Base-by-base conservation (phyloP, 2,888 invertebrate species). In the Volucella inanis region DNA sequence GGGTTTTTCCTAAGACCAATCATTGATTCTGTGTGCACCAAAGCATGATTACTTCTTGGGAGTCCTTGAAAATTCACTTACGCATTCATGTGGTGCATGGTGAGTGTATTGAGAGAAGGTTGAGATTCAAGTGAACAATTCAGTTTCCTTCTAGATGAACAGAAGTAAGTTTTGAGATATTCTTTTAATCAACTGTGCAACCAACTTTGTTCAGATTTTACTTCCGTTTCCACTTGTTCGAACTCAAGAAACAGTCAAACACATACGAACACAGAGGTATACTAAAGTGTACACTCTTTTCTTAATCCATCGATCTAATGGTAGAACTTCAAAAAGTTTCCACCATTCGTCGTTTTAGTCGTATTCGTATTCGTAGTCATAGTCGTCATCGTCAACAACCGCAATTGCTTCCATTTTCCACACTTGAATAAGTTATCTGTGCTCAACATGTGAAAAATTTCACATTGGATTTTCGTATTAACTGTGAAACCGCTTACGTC, bases 361-460 rank as follows among this genome's bases (percentile, higher is more conserved):
- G 31, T 31, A 4, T 1, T 22, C 22, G 22, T 22, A 22, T 1
- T 31, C 31, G 31, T 31, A 4, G 31, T 31, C 31, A 6, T 31
- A 4, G 31, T 31, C 31, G 31, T 31, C 76, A 76, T 67, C 85
- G 59, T 62, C 85, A 72, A 52, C 75, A 57, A 71, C 84, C 81
- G 72, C 85, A 85, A 81, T 77, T 85, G 81, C 81, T 81, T 67
- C 72, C 76, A 68, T 76, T 85, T 81, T 76, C 85, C 72, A 81
- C 85, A 85, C 85, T 76, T 64, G 81, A 85, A 77, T 85, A 81
- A 85, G 76, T 85, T 85, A 85, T 85, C 85, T 85, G 85, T 85
- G 85, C 81, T 81, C 85, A 85, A 85, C 85, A 85, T 81, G 85
- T 85, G 85, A 85, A 81, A 81, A 85, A 85, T 81, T 85, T 85